These are phyloP conservation scores for Hybos culiciformis DNA, from an alignment of 2,888 invertebrate species.

Conservation along the genomic window DNA sequence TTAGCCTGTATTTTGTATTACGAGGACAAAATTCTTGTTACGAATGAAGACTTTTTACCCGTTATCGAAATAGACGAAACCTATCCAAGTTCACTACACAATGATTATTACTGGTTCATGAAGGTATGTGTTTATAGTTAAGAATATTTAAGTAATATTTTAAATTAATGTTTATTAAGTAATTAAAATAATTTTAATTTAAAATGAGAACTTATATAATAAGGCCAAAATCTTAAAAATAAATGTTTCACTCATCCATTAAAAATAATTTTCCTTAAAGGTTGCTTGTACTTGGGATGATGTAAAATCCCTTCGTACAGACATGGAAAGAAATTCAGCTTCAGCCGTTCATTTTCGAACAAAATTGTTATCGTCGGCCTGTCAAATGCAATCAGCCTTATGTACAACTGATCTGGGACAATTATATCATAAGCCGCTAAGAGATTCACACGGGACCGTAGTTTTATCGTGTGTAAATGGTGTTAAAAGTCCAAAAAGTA, in stretches of 20 bases:
- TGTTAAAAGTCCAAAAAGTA: conserved; percentile 53
- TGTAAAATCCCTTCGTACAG: conserved; percentile 76
- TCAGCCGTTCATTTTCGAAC: conserved; percentile 84
- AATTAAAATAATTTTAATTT: too few species aligned
- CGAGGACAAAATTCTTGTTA: conserved; percentile 90
- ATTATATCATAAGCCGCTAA: conserved; percentile 79
- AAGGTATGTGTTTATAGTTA: too few species aligned
- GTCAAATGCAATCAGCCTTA: conserved; percentile 82
- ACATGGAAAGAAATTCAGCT: conserved; percentile 87
- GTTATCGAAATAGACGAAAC: conserved; percentile 95
- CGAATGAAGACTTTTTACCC: conserved; percentile 93
- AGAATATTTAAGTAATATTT: too few species aligned
- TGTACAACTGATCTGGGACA: conserved; percentile 91
- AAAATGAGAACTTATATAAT: too few species aligned
- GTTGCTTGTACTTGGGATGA: conserved; percentile 96
- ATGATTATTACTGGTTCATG: conserved; percentile 96
- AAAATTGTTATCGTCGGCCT: conserved; percentile 82
- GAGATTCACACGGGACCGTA: conserved; percentile 79
- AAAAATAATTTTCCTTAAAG: too few species aligned
- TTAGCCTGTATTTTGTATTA: conserved; percentile 86
- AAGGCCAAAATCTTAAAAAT: too few species aligned
- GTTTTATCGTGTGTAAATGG: conserved; percentile 76
- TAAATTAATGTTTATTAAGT: too few species aligned
- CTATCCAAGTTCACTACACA: conserved; percentile 79
- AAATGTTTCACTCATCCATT: too few species aligned